Percentiles rank a stretch among this genome's conserved stretches.
Evolutionary conservation across 2,113 vertebrate species (phyloP).

Genomic region (Myotis yumanensis): DNA sequence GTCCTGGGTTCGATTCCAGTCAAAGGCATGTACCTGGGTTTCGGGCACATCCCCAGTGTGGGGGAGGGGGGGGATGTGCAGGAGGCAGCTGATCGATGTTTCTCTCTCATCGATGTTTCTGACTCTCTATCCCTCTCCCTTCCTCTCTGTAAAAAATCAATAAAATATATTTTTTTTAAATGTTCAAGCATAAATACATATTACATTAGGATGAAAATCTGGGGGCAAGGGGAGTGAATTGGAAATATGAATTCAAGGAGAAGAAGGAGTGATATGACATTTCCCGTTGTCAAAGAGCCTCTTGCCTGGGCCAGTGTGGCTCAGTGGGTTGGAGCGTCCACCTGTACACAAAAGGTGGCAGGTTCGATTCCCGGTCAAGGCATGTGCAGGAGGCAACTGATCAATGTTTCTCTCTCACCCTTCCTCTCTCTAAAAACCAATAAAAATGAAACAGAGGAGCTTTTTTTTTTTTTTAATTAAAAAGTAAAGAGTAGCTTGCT

Average conservation of each 20-base stretch:
- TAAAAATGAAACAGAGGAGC: neutral
- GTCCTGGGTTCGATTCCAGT: no score
- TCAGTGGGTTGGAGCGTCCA: neutral
- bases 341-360: neutral
- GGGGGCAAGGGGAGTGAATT: neutral
- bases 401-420: neutral
- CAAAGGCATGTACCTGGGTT: no score
- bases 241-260: neutral
- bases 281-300: neutral
- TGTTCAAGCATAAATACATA: neutral
- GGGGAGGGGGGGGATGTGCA: no score
- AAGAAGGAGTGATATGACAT: neutral
- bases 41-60: no score
- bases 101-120: no score
- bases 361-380: neutral
- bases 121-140: no score
- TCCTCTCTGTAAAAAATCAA: no score
- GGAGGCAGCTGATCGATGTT: no score
- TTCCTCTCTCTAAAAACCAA: neutral
- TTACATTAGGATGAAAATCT: neutral
- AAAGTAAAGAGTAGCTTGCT: neutral
- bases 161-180: neutral
- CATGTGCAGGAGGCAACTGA: neutral
- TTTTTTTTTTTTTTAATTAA: neutral
- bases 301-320: no score